Conservation (phyloP, 1,140 invertebrate species). For the Cotesia glomerata region DNA sequence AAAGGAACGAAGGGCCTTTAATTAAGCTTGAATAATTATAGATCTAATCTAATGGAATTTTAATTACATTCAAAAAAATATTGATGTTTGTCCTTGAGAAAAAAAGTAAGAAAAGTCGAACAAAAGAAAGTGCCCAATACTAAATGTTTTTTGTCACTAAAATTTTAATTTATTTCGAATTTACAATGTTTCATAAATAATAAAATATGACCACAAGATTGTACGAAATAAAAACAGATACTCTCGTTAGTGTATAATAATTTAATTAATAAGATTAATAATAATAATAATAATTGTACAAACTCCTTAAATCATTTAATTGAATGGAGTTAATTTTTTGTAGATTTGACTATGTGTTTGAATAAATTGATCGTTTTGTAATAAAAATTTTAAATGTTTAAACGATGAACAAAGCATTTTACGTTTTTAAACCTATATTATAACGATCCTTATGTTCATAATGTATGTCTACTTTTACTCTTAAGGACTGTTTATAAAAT, state of each 20-base stretch:
- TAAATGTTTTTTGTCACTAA: conserved; percentile 9
- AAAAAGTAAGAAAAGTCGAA: not conserved
- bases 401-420: too few species aligned
- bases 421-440: too few species aligned
- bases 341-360: conserved; percentile 32
- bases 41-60: too few species aligned
- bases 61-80: too few species aligned
- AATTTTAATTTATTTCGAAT: too few species aligned
- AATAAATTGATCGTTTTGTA: conserved; percentile 33
- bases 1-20: too few species aligned
- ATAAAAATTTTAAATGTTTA: conserved; percentile 11
- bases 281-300: conserved; percentile 26
- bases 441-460: too few species aligned
- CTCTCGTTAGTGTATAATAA: conserved; percentile 20
- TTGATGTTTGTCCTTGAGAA: not conserved
- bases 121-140: not conserved
- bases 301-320: conserved; percentile 5
- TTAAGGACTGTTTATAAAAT: too few species aligned
- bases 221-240: not conserved
- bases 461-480: too few species aligned
- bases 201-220: conserved; percentile 27
- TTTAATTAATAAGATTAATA: not conserved
- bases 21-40: too few species aligned
- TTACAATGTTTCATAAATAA: not conserved
- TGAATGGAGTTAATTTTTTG: conserved; percentile 29